Evolutionary conservation across 2,797 vertebrate genomes (phyloP).

Genomic region (Columba guinea): DNA sequence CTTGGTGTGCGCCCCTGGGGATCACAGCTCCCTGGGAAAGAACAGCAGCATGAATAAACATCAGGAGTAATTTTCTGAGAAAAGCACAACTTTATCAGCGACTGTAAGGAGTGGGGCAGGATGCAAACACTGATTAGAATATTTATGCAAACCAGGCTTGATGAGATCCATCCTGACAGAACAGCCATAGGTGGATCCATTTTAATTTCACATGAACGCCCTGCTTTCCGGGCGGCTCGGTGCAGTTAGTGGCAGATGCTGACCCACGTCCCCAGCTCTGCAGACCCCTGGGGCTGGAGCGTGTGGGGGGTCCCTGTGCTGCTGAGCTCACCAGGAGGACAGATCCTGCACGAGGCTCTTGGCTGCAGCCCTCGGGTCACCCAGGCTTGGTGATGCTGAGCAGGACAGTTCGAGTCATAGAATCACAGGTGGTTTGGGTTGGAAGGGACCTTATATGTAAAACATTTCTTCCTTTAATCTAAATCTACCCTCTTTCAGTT

Average conservation of each 20-base stretch:
- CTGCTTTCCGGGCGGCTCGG: accelerated
- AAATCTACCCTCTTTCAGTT: too few species aligned
- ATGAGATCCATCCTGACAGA: neutral
- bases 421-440: too few species aligned
- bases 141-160: constrained; percentile 10
- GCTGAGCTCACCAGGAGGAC: accelerated
- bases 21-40: neutral
- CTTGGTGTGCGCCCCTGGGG: neutral
- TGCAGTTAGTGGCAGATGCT: neutral
- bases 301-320: neutral
- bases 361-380: neutral
- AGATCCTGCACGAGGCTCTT: neutral
- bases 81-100: neutral
- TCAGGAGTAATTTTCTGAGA: neutral
- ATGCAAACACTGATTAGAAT: neutral
- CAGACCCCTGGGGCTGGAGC: neutral
- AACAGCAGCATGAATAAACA: constrained; percentile 34
- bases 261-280: neutral
- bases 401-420: neutral
- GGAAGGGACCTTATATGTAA: too few species aligned
- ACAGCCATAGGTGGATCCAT: neutral
- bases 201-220: neutral
- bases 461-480: too few species aligned
- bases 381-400: neutral
- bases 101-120: neutral